A percentile compares a stretch with the other conserved stretches of the same genome.
Evolutionary conservation across 2,113 vertebrate species (phyloP).

Genomic region (Ivindomyrus marchei): DNA sequence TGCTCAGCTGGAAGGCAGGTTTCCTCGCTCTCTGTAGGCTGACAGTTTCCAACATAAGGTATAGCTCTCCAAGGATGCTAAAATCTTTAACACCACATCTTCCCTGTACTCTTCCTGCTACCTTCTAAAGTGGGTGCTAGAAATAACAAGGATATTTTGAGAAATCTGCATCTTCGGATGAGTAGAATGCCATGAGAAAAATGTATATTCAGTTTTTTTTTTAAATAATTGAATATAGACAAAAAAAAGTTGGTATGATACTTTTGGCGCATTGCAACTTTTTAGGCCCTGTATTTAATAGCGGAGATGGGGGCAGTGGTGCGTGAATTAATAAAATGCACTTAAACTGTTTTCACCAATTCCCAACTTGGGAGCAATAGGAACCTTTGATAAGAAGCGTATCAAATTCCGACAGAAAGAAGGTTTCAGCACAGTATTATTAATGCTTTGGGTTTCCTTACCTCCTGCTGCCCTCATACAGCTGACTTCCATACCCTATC

Average conservation of each 20-base stretch:
- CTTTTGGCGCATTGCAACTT: neutral
- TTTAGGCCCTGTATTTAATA: neutral
- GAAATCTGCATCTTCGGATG: neutral
- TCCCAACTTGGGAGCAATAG: neutral
- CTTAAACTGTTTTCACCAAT: slow-evolving; percentile 2
- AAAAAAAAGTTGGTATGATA: neutral
- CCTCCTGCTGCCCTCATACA: neutral
- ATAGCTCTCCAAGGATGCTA: neutral
- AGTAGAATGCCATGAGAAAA: neutral
- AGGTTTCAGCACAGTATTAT: neutral
- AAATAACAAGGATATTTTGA: neutral
- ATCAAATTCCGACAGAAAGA: neutral
- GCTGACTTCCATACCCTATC: neutral
- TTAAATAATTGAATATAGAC: neutral
- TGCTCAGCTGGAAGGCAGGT: slow-evolving; percentile 6
- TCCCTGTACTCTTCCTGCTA: neutral
- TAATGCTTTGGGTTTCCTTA: neutral
- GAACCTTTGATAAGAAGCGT: neutral
- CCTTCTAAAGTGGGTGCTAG: neutral
- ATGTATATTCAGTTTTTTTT: neutral
- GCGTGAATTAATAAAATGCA: slow-evolving; percentile 9
- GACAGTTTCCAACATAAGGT: neutral
- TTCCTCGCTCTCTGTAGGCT: neutral
- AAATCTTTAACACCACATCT: neutral
- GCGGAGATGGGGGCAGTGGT: neutral